phyloP scores from a whole-genome alignment of 2,888 invertebrate genomes.

The Microctonus brassicae region DNA sequence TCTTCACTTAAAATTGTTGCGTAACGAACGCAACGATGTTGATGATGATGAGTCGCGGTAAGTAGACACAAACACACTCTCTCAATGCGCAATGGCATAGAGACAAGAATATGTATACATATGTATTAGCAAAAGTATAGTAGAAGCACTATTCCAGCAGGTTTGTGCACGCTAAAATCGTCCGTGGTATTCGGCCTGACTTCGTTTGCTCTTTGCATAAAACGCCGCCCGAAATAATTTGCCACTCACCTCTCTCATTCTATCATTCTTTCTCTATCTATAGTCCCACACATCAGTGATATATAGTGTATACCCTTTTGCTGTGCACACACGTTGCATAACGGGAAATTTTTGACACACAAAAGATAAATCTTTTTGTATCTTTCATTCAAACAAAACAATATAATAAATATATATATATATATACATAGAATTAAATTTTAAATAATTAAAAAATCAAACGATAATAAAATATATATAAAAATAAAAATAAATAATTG shows the following conservation, averaged over 20 bases:
- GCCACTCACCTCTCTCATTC: slow-evolving; percentile 33
- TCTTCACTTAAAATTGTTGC: slow-evolving; percentile 21
- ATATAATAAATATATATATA: not conserved
- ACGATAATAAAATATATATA: too few species aligned
- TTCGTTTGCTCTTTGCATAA: slow-evolving; percentile 38
- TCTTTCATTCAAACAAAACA: not conserved
- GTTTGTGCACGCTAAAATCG: slow-evolving; percentile 34
- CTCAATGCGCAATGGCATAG: not conserved
- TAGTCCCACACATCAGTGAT: not conserved
- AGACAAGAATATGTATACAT: not conserved
- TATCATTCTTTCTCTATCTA: too few species aligned
- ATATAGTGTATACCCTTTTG: slow-evolving; percentile 22
- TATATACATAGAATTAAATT: not conserved
- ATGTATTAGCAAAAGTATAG: not conserved
- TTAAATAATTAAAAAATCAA: not conserved
- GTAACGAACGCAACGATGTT: not conserved
- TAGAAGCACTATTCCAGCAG: slow-evolving; percentile 27
- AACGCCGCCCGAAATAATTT: slow-evolving; percentile 53
- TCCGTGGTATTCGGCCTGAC: slow-evolving; percentile 40
- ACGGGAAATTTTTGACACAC: slow-evolving; percentile 34
- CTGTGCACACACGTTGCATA: slow-evolving; percentile 52
- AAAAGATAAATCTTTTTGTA: not conserved
- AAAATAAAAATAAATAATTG: not conserved
- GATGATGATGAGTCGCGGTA: not conserved
- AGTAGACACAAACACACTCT: not conserved